Evolutionary conservation across 2,797 vertebrate genomes (phyloP).

Genomic region (Anabas testudineus): DNA sequence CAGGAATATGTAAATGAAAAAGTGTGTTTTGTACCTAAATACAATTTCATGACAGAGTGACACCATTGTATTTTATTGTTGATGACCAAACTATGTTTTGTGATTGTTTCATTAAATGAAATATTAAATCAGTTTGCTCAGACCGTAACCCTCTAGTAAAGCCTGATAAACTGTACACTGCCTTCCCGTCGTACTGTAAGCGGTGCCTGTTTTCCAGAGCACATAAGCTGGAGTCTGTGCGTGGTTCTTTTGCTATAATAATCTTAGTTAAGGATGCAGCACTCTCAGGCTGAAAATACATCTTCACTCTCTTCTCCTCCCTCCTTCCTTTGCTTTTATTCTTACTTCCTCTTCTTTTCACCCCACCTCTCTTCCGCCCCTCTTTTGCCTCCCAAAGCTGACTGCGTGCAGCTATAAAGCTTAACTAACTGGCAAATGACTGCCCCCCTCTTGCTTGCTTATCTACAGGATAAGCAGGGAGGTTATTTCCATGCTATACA

Average conservation of each 20-base stretch:
- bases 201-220: conserved; percentile 30
- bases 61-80: conserved; percentile 6
- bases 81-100: background rate
- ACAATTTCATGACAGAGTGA: conserved; percentile 21
- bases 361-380: conserved; percentile 6
- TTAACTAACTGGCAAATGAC: conserved; percentile 72
- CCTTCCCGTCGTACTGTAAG: conserved; percentile 7
- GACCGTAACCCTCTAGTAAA: conserved; percentile 7
- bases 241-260: conserved; percentile 47
- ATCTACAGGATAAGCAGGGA: conserved; percentile 64
- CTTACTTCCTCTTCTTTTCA: conserved; percentile 43
- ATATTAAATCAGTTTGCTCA: conserved; percentile 11
- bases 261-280: conserved; percentile 52
- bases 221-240: conserved; percentile 38
- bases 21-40: conserved; percentile 1
- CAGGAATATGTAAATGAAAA: conserved; percentile 23
- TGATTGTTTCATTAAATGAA: too few relatives aligned
- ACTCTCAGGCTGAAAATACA: conserved; percentile 65
- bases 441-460: conserved; percentile 56
- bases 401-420: conserved; percentile 66
- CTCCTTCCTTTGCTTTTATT: conserved; percentile 51
- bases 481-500: conserved; percentile 65
- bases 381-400: conserved; percentile 28
- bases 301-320: conserved; percentile 42
- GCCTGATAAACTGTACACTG: conserved; percentile 29